Evolutionary conservation across 2,888 invertebrate genomes (phyloP), one percentile per base, ranked within the genome.

Genomic region (Caenorhabditis wallacei): DNA sequence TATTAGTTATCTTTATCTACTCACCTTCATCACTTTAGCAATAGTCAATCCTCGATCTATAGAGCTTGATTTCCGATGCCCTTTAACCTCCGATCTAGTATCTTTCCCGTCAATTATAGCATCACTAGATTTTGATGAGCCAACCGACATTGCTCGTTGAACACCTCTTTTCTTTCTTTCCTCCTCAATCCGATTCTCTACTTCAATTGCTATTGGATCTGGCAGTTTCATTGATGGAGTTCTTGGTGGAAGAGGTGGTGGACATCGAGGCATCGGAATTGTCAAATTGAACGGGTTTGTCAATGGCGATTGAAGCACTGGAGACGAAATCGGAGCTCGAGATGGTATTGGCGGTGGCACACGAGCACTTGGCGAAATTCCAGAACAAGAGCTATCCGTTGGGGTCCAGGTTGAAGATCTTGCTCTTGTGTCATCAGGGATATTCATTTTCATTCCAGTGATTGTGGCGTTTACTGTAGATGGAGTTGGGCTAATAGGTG

Each of bases 61-160:
- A 4, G 90, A 90, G 46, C 89, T 91, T 20, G 90, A 88, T 69
- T 91, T 91, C 37, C 83, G 84, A 61, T 91, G 91, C 22, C 89
- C 90, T 18, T 88, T 84, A 20, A 80, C 22, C 16, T 59, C 30
- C 1, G 8, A 30, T 30, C 8, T 30, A 30, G 20, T 18, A 4
- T 71, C 40, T 26, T 54, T 66, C 7, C 20, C 46, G 24, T 24
- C 16, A 13, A 54, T 53, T 0, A 26, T 13, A 0, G 59, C 61
- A 57, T 64, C 57, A 11, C 53, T 35, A 18, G 56, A 64, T 16
- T 53, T 64, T 10, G 64, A 48, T 13, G 43, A 56, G 7, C 57
- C 40, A 0, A 66, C 59, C 1, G 74, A 64, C 26, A 57, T 35
- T 18, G 59, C 68, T 26, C 61, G 11, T 18, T 51, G 53, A 0